A percentile compares a stretch with the other conserved stretches of the same genome.
These are phyloP conservation scores for Paradisaea rubra DNA, from an alignment of 2,113 vertebrate genomes.

Conservation along the genomic window DNA sequence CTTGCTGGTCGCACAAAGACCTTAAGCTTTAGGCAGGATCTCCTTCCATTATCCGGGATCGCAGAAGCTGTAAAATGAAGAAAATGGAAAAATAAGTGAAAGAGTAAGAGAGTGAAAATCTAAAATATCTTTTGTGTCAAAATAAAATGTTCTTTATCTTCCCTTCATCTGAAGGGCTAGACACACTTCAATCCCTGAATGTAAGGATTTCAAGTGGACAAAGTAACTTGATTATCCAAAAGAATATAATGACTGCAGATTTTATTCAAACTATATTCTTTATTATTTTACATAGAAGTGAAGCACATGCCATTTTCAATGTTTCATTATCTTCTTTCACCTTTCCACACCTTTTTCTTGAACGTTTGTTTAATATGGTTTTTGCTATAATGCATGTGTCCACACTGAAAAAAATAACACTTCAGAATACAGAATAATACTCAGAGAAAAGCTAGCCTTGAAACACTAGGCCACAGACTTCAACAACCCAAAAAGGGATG, in stretches of 20 bases:
- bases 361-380: not conserved
- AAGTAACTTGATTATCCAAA: not conserved
- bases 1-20: constrained; percentile 97
- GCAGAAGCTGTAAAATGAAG: constrained; percentile 83
- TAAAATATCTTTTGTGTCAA: not conserved
- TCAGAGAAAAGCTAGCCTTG: not conserved
- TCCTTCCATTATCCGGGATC: constrained; percentile 90
- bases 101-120: not conserved
- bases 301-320: not conserved
- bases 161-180: not conserved
- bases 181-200: not conserved
- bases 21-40: constrained; percentile 95
- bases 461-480: not conserved
- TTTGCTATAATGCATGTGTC: not conserved
- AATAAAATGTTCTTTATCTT: not conserved
- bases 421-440: not conserved
- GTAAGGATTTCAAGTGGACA: not conserved
- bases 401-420: not conserved
- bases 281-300: not conserved
- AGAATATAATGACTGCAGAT: not conserved
- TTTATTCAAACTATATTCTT: not conserved
- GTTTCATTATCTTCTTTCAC: not conserved
- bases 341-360: not conserved
- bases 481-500: not conserved
- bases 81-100: not conserved